Conservation (phyloP, 2,113 vertebrate genomes). For the Engystomops pustulosus region DNA sequence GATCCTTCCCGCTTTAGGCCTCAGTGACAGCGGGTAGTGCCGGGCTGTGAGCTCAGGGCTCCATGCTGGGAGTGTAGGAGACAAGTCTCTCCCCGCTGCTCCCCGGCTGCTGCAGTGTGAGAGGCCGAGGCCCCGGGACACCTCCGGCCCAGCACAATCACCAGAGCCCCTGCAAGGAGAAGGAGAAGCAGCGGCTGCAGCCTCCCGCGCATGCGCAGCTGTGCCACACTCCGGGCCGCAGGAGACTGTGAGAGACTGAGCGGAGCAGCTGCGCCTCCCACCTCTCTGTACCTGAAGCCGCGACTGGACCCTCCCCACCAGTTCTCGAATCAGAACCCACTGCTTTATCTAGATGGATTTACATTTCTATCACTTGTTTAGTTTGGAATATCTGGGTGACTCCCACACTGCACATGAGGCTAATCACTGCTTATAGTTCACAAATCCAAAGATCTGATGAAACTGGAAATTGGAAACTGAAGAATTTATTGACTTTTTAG, state of each 20-base stretch:
- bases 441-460: no score
- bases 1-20: slow-evolving; percentile 28
- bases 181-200: neutral
- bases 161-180: neutral
- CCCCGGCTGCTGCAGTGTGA: neutral
- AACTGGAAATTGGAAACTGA: no score
- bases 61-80: neutral
- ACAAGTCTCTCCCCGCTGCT: neutral
- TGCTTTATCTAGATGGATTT: no score
- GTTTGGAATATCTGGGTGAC: no score
- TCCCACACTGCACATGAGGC: no score
- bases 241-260: neutral
- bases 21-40: neutral
- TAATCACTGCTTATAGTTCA: no score
- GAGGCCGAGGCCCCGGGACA: slow-evolving; percentile 9
- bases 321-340: no score
- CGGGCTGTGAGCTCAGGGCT: neutral
- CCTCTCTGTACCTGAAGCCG: no score
- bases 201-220: slow-evolving; percentile 8
- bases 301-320: no score
- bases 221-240: neutral
- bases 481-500: no score
- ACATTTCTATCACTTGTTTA: no score
- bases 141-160: slow-evolving; percentile 16
- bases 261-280: neutral